Evolutionary conservation across 2,888 invertebrate species (phyloP), one percentile per base, ranked within the genome.

Genomic region (Danaus chrysippus): DNA sequence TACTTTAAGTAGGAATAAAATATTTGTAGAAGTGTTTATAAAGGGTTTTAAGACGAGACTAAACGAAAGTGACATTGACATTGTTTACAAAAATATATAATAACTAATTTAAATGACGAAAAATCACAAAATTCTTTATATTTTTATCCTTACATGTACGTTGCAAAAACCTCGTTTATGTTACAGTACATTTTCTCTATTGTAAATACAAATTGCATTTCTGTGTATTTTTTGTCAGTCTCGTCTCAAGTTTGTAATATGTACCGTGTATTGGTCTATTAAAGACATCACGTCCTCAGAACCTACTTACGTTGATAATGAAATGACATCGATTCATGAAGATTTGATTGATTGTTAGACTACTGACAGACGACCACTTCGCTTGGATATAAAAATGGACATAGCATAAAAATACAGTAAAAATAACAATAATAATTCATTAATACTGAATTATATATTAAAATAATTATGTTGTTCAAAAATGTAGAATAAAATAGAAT

Each of bases 141-240:
- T 23, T 1, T 23, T 3, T 23, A 34, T 6, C 23, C 23, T 34
- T 34, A 34, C 3, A 8, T 34, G 23, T 34, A 34, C 2, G 23
- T 34, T 60, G 54, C 44, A 59, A 59, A 43, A 23, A 54, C 23
- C 56, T 54, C 63, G 63, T 56, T 61, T 61, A 64, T 64, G 61
- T 64, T 61, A 61, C 60, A 60, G 64, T 62, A 58, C 59, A 64
- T 64, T 62, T 49, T 56, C 42, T 56, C 54, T 66, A 59, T 65
- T 65, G 62, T 62, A 56, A 57, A 10, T 53, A 58, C 53, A 66
- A 57, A 62, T 64, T 60, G 43, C 42, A 64, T 60, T 66, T 64
- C 46, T 49, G 49, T 17, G 17, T 49, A 17, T 17, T 49, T 49
- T 49, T 49, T 49, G 49, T 49, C 17, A 49, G n/a, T 49, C 11